Evolutionary conservation across 2,888 invertebrate genomes (phyloP), one percentile per base, ranked within the genome.

Genomic region (Cyaniris semiargus): DNA sequence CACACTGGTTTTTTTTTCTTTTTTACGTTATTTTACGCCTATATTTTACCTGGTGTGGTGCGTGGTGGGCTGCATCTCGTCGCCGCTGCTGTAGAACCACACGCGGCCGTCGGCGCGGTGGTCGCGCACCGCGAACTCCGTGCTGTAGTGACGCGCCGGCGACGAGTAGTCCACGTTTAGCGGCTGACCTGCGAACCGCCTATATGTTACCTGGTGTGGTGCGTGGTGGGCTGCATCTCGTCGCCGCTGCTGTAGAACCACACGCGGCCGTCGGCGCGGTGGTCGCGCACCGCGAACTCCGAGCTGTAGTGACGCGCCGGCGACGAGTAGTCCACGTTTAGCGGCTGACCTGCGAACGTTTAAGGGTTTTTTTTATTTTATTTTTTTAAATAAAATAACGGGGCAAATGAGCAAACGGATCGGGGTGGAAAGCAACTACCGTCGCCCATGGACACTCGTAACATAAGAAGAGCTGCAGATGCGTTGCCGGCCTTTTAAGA

Each of bases 221-320:
- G 88, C 0, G 90, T 90, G 82, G 90, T 90, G 2, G 86, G 84
- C 0, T 83, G 83, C 0, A 83, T 78, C 7, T 80, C 79, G 10
- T 79, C 81, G 23, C 83, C 80, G 6, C 83, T 84, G 82, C 88
- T 91, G 84, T 88, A 93, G 0, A 93, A 80, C 92, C 92, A 93
- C 0, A 92, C 90, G 0, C 91, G 90, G 1, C 84, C 85, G n/a
- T 82, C 84, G 60, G 84, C 79, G 78, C 86, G 88, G 85, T 93
- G 93, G 81, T 93, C 93, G 0, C 83, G 83, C 1, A 93, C 93
- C 53, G 87, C 87, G 83, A 93, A 93, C 38, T 93, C 90, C 0
- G 84, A 80, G 79, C 81, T 84, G 86, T 89, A 93, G 10, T 89
- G 85, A 0, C 86, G 84, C 0, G 91, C 85, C 0, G 91, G 88